Conservation (phyloP, 92 coral and sea anemone species). For the Paragorgia papillata region DNA sequence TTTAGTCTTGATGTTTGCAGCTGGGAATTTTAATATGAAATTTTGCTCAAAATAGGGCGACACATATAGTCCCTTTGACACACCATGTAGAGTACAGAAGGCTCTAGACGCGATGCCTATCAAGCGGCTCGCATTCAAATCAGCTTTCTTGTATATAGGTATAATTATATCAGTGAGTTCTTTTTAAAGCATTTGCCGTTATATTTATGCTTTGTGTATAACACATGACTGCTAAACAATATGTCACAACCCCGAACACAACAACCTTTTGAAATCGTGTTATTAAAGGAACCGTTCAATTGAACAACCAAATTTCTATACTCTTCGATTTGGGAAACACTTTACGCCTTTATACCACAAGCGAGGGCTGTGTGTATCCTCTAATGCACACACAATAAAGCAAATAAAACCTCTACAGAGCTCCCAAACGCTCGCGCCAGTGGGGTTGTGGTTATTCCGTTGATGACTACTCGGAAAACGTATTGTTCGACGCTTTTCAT, state of each 20-base stretch:
- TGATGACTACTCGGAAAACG: constrained; percentile 12
- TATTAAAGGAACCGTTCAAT: not conserved
- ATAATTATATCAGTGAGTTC: too few relatives aligned
- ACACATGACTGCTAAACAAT: not conserved
- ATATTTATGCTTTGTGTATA: too few relatives aligned
- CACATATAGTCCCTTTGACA: too few relatives aligned
- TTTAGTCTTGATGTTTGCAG: too few relatives aligned
- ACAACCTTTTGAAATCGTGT: not conserved
- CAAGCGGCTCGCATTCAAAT: too few relatives aligned
- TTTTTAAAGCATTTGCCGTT: too few relatives aligned
- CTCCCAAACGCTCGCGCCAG: not conserved
- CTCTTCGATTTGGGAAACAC: not conserved
- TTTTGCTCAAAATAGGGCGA: too few relatives aligned
- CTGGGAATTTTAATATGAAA: too few relatives aligned
- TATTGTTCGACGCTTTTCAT: constrained; percentile 1
- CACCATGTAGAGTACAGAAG: too few relatives aligned
- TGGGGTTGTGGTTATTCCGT: constrained; percentile 13
- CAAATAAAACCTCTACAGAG: not conserved
- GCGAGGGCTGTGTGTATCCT: constrained; percentile 5
- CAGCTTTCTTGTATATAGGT: too few relatives aligned
- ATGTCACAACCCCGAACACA: not conserved
- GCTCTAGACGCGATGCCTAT: too few relatives aligned
- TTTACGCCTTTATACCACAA: not conserved
- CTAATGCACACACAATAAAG: constrained; percentile 8
- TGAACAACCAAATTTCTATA: not conserved